Base-by-base conservation (phyloP, 1,140 invertebrate genomes). In the Drosophila quadrilineata region DNA sequence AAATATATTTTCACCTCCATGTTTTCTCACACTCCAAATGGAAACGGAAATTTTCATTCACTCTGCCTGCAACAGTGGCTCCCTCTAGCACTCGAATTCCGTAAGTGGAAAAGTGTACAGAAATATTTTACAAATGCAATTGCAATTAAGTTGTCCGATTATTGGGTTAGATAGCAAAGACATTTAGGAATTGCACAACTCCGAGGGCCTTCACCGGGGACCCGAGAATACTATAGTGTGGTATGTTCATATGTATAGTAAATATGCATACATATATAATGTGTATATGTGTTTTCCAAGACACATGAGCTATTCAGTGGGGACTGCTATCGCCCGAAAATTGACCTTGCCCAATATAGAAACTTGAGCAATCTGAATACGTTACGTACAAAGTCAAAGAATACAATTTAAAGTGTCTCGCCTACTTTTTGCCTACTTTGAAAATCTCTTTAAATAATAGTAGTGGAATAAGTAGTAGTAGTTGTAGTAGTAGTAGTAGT, bases 131-230 rank as follows among this genome's bases (percentile, higher is more conserved):
- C 48, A 43, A 70, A 70, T 69, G 70, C 71, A 73, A 73, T 71
- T 71, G 56, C 67, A 73, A 73, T 73, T 71, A 71, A 73, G 54
- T 60, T 73, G 71, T 71, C 71, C 29, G 60, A 73, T 71, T 66
- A 66, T 71, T 73, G 56, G 67, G 53, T 60, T 49, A 71, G 67
- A 73, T 73, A 57, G 50, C 9, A 19, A 35, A 26, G 62, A 60
- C 62, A 71, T 56, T 60, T 36, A 60, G 56, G 38, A 60, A 71
- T 71, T 66, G 43, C 28, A 49, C 59, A 50, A 33, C 40, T 10
- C 56, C 45, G 22, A 31, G 16, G 22, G 5, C 16, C n/a, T 35
- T 33, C 8, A 19, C 9, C n/a, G n/a, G n/a, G n/a, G n/a, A n/a
- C n/a, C n/a, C n/a, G n/a, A n/a, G n/a, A n/a, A n/a, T n/a, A n/a